Conservation (phyloP, 2,888 invertebrate genomes). For the Dugesia japonica region DNA sequence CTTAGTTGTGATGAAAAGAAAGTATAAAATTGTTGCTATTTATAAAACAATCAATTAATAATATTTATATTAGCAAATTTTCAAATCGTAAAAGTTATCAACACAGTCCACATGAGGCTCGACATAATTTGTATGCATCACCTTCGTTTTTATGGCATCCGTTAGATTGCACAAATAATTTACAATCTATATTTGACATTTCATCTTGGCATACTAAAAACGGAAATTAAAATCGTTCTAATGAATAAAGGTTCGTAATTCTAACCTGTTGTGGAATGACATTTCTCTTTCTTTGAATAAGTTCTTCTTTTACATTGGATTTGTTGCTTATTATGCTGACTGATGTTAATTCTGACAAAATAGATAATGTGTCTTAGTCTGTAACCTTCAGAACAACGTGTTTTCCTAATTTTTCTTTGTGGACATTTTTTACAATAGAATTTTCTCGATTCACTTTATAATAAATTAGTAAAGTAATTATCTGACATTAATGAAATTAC, state of each 20-base stretch:
- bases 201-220: slow-evolving; percentile 26
- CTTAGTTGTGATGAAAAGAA: no score
- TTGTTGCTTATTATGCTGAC: neutral
- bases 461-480: neutral
- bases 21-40: no score
- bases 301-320: slow-evolving; percentile 21
- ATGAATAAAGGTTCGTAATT: no score
- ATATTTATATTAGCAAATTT: neutral
- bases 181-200: slow-evolving; percentile 25
- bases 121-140: slow-evolving; percentile 22
- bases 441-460: neutral
- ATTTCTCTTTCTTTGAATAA: slow-evolving; percentile 17
- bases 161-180: slow-evolving; percentile 11
- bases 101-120: slow-evolving; percentile 20
- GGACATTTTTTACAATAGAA: slow-evolving; percentile 31
- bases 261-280: neutral
- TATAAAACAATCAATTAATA: neutral
- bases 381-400: slow-evolving; percentile 26
- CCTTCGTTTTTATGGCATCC: slow-evolving; percentile 21
- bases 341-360: neutral
- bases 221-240: neutral
- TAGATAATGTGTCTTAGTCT: slow-evolving; percentile 22
- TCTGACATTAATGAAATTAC: neutral
- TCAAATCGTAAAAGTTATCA: neutral
- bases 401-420: slow-evolving; percentile 17